Base-by-base conservation (phyloP, 2,797 vertebrate species). In the Chiroxiphia lanceolata region DNA sequence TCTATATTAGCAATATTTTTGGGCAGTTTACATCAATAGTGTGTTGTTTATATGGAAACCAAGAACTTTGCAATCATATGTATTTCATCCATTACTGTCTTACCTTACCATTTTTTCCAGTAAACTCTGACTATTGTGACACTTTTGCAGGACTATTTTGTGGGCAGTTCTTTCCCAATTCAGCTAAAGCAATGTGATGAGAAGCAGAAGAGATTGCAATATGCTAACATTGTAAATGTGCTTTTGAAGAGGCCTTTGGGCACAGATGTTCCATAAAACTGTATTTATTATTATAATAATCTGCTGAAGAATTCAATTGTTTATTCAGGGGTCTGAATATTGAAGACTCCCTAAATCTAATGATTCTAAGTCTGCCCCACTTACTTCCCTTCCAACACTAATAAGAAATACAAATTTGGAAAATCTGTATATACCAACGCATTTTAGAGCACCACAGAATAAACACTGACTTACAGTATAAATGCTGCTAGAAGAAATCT, bases 221-320 rank as follows among this genome's bases (percentile, higher is more conserved):
- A 96, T 2, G 9, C 80, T 93, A 94, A 95, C 90, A 87, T 90
- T 92, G 95, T 15, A 94, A 85, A 90, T 74, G 65, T 61, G 81
- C 65, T 95, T 95, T 94, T 93, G 86, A 96, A 95, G 86, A 87
- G 83, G 94, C 93, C 95, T 96, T 94, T 93, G 93, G 93, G 94
- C 94, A 95, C 95, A 94, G 88, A 95, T 96, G 96, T 93, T 96
- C 63, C 86, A 93, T 92, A 94, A 96, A 96, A 94, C 90, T 93
- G 81, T 87, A 96, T 94, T 94, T 96, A 95, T 96, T 94, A 94
- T 96, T 91, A 95, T 65, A 95, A 96, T 91, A 95, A 94, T 92
- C 81, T 92, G 68, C 68, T 87, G 78, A 95, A 95, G 90, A 94
- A 91, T 90, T 90, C 90, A 92, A 86, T 68, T 96, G 81, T 89